phyloP scores from a whole-genome alignment of 2,797 vertebrate species.

The Hylomyscus alleni region DNA sequence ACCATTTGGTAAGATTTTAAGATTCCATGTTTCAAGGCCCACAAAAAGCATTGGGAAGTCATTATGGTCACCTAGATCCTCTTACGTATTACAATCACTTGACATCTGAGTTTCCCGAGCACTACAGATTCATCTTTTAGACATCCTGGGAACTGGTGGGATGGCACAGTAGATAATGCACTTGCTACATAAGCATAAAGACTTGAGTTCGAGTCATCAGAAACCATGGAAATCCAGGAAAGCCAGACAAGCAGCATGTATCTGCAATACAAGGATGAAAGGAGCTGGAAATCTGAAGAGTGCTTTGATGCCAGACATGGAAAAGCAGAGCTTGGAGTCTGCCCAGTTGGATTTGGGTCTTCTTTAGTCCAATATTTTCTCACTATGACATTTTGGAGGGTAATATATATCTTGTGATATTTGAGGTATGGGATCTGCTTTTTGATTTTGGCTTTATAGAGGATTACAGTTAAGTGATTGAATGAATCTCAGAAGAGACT shows the following conservation, averaged over 20 bases:
- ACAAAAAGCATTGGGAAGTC: not conserved
- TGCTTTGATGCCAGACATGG: not conserved
- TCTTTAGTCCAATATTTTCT: not conserved
- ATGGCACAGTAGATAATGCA: no score
- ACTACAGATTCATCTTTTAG: constrained; percentile 4
- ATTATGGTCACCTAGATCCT: constrained; percentile 10
- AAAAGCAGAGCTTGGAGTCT: not conserved
- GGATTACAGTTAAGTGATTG: not conserved
- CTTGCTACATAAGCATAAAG: not conserved
- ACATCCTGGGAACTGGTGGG: not conserved
- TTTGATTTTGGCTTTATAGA: not conserved
- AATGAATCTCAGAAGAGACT: not conserved
- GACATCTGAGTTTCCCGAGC: not conserved
- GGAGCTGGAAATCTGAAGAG: no score
- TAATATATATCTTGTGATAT: not conserved
- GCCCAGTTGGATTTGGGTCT: not conserved
- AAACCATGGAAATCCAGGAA: not conserved
- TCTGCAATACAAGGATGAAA: not conserved
- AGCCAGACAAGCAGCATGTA: not conserved
- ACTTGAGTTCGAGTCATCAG: not conserved
- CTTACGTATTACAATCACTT: constrained; percentile 36
- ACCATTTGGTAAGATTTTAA: not conserved
- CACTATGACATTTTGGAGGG: not conserved
- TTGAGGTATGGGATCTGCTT: not conserved
- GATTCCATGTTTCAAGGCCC: not conserved